Percentiles rank a stretch among this genome's conserved stretches.
These are phyloP conservation scores for Physocephala rufipes DNA, from an alignment of 2,888 invertebrate species.

Conservation along the genomic window DNA sequence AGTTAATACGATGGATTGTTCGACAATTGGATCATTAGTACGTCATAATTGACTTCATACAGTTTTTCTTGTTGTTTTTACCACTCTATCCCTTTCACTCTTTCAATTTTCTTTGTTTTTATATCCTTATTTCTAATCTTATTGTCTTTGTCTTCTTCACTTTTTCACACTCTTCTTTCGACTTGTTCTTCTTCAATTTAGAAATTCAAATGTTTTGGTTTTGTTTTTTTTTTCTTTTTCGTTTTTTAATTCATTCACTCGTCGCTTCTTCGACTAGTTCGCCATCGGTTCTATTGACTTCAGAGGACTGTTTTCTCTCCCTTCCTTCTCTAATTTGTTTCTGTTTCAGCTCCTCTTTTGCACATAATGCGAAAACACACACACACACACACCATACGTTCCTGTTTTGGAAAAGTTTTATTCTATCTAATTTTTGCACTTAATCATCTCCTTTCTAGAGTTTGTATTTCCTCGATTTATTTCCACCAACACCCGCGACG, in stretches of 20 bases:
- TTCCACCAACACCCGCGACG: slow-evolving; percentile 50
- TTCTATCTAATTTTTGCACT: slow-evolving; percentile 39
- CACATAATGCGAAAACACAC: slow-evolving; percentile 1
- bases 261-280: no score
- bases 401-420: slow-evolving; percentile 34
- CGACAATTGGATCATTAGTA: no score
- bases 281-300: no score
- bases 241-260: no score
- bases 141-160: no score
- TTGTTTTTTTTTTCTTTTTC: no score
- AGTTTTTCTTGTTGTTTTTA: not conserved
- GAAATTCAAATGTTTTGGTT: no score
- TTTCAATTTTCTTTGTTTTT: slow-evolving; percentile 10
- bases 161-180: no score
- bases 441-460: slow-evolving; percentile 33
- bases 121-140: no score
- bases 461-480: slow-evolving; percentile 45
- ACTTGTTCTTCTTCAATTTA: no score
- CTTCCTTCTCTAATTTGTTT: no score
- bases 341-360: not conserved
- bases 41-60: slow-evolving; percentile 2
- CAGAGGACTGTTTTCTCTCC: no score
- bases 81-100: slow-evolving; percentile 23
- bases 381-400: slow-evolving; percentile 23
- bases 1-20: not conserved